phyloP scores from a whole-genome alignment of 2,113 vertebrate species.

The Poeciliopsis prolifica region DNA sequence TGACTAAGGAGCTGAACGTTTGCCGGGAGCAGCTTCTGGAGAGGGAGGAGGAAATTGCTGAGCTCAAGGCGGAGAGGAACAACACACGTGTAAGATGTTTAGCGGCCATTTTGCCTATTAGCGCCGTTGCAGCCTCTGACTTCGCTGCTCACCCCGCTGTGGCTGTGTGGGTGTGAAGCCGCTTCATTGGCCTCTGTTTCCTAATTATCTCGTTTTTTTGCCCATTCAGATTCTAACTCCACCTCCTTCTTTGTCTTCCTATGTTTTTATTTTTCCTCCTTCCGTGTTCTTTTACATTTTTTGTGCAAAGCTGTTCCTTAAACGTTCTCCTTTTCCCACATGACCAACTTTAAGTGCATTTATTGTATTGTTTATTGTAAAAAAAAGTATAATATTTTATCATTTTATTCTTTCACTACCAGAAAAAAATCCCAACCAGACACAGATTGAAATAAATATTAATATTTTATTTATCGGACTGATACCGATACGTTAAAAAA shows the following conservation, averaged over 20 bases:
- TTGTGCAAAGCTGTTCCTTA: background rate
- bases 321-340: background rate
- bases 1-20: conserved; percentile 92
- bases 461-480: too few relatives aligned
- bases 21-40: conserved; percentile 94
- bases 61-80: conserved; percentile 94
- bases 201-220: conserved; percentile 22
- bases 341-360: background rate
- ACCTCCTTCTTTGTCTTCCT: conserved; percentile 18
- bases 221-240: conserved; percentile 21
- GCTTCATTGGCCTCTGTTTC: conserved; percentile 32
- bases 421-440: too few relatives aligned
- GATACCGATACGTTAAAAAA: too few relatives aligned
- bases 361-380: too few relatives aligned
- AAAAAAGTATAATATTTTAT: too few relatives aligned
- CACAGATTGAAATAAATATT: too few relatives aligned
- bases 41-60: conserved; percentile 92
- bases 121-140: conserved; percentile 55
- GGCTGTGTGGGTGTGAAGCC: conserved; percentile 56
- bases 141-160: conserved; percentile 58
- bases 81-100: conserved; percentile 85
- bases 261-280: too few relatives aligned
- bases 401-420: too few relatives aligned
- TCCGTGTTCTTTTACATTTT: conserved; percentile 4
- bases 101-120: conserved; percentile 72